Evolutionary conservation across 2,888 invertebrate species (phyloP), one percentile per base, ranked within the genome.

Genomic region (Cabera pusaria): DNA sequence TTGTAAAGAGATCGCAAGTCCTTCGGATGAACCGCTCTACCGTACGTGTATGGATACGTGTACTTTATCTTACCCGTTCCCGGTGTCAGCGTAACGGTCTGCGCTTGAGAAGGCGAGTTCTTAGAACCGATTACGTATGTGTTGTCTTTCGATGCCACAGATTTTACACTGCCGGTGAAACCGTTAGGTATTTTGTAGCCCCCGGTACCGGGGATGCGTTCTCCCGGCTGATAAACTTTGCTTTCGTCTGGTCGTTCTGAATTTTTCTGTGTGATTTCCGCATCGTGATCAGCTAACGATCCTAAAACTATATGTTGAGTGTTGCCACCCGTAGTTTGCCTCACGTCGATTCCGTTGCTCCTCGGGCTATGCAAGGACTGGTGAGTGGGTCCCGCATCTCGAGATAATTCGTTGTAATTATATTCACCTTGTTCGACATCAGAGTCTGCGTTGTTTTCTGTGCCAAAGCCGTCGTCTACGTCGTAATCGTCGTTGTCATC

Each of bases 131-230:
- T 77, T 0, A 91, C 90, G 31, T 90, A 91, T 1, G 91, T 91
- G 53, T 90, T 78, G 6, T 89, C 89, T 34, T 91, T 91, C 8
- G 92, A 92, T 0, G 93, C 90, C 3, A 92, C 89, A 0, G 93
- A 93, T 25, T 94, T 91, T 34, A 92, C 91, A 26, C 93, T 93
- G 29, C 94, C 90, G 33, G 93, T 87, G 72, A 92, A 91, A 42
- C 96, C 92, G 44, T 90, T 64, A 39, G 95, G 92, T 72, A 96
- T 90, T 53, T 90, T 90, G 72, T 93, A 92, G 33, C 93, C 91
- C 41, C 92, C 88, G 53, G 92, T 90, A 36, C 95, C 92, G 29
- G 94, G 92, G 53, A 96, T 69, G 38, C 90, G 72, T 58, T 93
- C 90, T 6, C 94, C 94, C 0, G 93, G 91, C 63, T 92, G 91